A percentile compares a stretch with the other conserved stretches of the same genome.
phyloP scores from a whole-genome alignment of 2,888 invertebrate genomes.

The Sesia bembeciformis region DNA sequence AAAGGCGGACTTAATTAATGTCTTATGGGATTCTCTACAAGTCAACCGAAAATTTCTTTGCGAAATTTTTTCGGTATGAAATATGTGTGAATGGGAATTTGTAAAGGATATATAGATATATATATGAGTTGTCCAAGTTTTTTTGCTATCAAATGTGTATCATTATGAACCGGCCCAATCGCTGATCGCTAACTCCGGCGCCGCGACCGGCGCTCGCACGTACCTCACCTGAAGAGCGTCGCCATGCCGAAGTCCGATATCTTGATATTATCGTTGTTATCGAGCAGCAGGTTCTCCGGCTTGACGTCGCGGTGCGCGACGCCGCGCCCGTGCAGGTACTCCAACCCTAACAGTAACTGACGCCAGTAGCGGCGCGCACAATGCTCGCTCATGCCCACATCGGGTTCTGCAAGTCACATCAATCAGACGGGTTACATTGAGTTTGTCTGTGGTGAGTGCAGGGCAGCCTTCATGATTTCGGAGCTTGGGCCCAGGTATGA shows the following conservation, averaged over 20 bases:
- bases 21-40: no score
- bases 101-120: no score
- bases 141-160: no score
- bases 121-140: no score
- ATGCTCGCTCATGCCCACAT: slow-evolving; percentile 87
- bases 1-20: no score
- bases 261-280: slow-evolving; percentile 88
- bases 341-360: slow-evolving; percentile 89
- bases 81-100: no score
- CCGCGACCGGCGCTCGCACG: not conserved
- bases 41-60: no score
- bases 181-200: not conserved
- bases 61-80: no score
- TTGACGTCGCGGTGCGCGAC: slow-evolving; percentile 97
- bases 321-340: slow-evolving; percentile 91
- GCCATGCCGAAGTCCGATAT: slow-evolving; percentile 99
- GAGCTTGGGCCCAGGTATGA: no score
- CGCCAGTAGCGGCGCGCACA: slow-evolving; percentile 91
- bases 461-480: no score
- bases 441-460: no score
- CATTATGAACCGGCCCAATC: no score
- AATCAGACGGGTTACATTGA: not conserved
- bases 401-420: slow-evolving; percentile 81
- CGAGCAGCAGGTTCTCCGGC: slow-evolving; percentile 96
- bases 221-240: slow-evolving; percentile 82